Percentiles rank a stretch among this genome's conserved stretches.
These are phyloP conservation scores for Bufotes viridis DNA, from an alignment of 2,797 vertebrate species.

Conservation along the genomic window DNA sequence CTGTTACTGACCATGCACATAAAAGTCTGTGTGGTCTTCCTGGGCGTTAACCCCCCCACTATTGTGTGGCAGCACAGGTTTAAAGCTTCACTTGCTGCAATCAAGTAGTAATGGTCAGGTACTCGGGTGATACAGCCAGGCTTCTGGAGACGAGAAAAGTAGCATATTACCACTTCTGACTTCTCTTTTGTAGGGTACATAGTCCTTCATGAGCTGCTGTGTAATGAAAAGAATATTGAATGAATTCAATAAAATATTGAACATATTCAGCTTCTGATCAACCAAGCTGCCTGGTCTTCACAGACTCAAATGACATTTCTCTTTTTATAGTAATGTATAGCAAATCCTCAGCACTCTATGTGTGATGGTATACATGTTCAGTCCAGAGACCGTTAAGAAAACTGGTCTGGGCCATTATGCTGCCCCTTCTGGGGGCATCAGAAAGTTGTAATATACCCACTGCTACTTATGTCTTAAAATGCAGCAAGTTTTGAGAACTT, in stretches of 20 bases:
- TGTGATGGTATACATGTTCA: neutral
- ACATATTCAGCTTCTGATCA: neutral
- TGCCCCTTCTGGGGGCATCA: too few relatives aligned
- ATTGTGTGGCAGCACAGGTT: neutral
- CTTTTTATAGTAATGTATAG: neutral
- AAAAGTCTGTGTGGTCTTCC: neutral
- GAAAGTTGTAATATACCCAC: too few relatives aligned
- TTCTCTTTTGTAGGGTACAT: neutral
- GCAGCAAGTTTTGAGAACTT: too few relatives aligned
- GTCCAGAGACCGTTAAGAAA: neutral
- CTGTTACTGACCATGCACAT: neutral
- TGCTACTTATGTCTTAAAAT: too few relatives aligned
- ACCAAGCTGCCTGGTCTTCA: neutral
- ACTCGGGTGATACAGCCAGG: neutral
- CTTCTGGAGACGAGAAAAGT: neutral
- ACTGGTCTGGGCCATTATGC: too few relatives aligned
- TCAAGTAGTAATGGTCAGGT: neutral
- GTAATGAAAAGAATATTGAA: conserved; percentile 2
- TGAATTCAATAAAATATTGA: neutral
- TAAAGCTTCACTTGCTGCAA: neutral
- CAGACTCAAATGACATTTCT: neutral
- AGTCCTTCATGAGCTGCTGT: neutral
- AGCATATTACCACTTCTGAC: neutral
- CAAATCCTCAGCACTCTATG: neutral
- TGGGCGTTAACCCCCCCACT: neutral